Conservation (phyloP, 1,140 invertebrate species). For the Rhopalosiphum maidis region DNA sequence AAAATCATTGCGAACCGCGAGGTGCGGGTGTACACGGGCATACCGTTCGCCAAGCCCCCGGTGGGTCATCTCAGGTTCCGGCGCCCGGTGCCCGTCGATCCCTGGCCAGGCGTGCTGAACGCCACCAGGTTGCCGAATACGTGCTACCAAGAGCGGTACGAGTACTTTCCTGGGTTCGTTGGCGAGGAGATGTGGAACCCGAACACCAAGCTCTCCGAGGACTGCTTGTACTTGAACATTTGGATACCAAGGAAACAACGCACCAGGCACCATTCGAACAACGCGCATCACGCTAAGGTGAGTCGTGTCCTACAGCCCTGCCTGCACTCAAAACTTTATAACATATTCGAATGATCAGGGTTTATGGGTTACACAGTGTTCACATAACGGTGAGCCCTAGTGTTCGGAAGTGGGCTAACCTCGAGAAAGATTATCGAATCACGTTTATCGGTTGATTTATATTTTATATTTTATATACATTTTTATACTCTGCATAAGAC, state of each 20-base stretch:
- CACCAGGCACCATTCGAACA: constrained; percentile 69
- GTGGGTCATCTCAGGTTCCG: constrained; percentile 85
- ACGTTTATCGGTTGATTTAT: no score
- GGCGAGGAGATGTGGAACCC: constrained; percentile 97
- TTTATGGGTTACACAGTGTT: no score
- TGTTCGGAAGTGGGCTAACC: no score
- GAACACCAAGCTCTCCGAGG: constrained; percentile 90
- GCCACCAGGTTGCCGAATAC: constrained; percentile 81
- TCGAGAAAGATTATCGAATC: no score
- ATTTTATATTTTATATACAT: no score
- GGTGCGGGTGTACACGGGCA: constrained; percentile 89
- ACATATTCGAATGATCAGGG: background rate
- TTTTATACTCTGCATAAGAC: no score
- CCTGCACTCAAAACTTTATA: background rate
- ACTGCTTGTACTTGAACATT: constrained; percentile 91
- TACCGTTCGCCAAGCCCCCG: constrained; percentile 89
- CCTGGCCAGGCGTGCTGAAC: constrained; percentile 84
- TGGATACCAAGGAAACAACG: constrained; percentile 84
- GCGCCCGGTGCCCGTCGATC: constrained; percentile 81
- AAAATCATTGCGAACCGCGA: constrained; percentile 79
- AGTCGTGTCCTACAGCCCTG: background rate
- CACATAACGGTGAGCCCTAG: no score
- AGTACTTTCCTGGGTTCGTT: constrained; percentile 86
- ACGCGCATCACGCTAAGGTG: constrained; percentile 58
- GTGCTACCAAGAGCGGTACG: constrained; percentile 85